Evolutionary conservation across 2,888 invertebrate species (phyloP).

Genomic region (Cheilosia vulpina): DNA sequence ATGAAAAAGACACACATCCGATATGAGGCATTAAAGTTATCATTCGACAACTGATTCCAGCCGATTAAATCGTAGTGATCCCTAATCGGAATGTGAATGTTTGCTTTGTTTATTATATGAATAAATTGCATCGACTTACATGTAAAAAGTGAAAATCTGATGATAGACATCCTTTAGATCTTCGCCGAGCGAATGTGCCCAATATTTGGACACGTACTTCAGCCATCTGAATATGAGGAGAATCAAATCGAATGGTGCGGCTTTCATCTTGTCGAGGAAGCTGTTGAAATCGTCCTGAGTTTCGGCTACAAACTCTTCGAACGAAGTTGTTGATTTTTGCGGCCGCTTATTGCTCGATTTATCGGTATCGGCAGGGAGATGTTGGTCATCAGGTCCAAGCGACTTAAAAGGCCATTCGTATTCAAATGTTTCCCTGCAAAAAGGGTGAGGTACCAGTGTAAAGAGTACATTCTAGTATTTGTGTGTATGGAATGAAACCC

Average conservation of each 20-base stretch:
- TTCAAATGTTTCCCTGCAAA: slow-evolving; percentile 76
- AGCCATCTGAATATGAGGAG: slow-evolving; percentile 78
- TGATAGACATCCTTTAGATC: slow-evolving; percentile 77
- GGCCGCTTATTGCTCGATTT: neutral
- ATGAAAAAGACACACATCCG: slow-evolving; percentile 78
- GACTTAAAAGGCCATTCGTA: slow-evolving; percentile 77
- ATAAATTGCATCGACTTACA: slow-evolving; percentile 68
- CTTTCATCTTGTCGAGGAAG: slow-evolving; percentile 76
- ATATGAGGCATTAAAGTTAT: slow-evolving; percentile 77
- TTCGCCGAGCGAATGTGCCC: slow-evolving; percentile 76
- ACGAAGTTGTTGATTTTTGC: slow-evolving; percentile 16
- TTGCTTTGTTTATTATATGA: neutral
- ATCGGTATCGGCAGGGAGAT: slow-evolving; percentile 29
- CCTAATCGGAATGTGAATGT: slow-evolving; percentile 54
- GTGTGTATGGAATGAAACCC: neutral
- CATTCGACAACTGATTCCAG: slow-evolving; percentile 78
- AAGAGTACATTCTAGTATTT: neutral
- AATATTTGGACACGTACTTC: slow-evolving; percentile 78
- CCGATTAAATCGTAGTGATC: slow-evolving; percentile 77
- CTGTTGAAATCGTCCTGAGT: slow-evolving; percentile 77
- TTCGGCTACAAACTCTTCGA: slow-evolving; percentile 76
- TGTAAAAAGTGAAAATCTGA: slow-evolving; percentile 77
- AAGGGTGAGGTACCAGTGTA: neutral
- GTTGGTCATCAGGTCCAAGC: slow-evolving; percentile 31
- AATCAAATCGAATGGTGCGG: slow-evolving; percentile 77